Conservation (phyloP, 2,113 vertebrate species). For the Cyanocitta stelleri region DNA sequence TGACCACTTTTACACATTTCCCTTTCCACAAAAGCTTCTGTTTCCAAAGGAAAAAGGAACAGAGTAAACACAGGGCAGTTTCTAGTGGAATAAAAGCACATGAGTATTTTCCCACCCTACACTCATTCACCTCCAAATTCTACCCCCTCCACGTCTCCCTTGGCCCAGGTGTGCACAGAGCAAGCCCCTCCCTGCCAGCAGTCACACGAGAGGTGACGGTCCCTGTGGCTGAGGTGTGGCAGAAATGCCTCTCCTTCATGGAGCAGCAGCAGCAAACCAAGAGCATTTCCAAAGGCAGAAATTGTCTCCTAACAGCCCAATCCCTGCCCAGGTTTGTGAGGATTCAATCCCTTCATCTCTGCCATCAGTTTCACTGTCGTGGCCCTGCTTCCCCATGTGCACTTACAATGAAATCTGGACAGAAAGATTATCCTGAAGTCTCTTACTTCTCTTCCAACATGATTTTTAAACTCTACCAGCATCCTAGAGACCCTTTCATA, state of each 20-base stretch:
- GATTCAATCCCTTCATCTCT: neutral
- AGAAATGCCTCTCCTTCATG: neutral
- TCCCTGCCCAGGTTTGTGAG: neutral
- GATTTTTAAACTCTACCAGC: neutral
- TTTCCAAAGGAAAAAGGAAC: neutral
- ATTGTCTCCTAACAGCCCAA: rapidly evolving
- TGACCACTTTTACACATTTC: neutral
- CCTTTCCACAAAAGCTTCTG: neutral
- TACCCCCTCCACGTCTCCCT: neutral
- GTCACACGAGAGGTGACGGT: too few species aligned
- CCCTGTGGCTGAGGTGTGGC: neutral
- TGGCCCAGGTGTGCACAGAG: neutral
- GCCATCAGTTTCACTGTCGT: neutral
- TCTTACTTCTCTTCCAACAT: neutral
- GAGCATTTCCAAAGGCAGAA: neutral
- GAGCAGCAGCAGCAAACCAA: neutral
- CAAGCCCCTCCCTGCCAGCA: neutral
- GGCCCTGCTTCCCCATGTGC: neutral
- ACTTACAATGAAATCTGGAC: neutral
- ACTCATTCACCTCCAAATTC: neutral
- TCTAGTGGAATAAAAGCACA: neutral
- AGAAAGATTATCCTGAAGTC: neutral
- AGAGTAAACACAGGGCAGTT: neutral
- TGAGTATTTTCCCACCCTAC: neutral
- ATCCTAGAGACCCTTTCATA: neutral